phyloP scores from a whole-genome alignment of 2,888 invertebrate species.

The Electrophaes corylata region DNA sequence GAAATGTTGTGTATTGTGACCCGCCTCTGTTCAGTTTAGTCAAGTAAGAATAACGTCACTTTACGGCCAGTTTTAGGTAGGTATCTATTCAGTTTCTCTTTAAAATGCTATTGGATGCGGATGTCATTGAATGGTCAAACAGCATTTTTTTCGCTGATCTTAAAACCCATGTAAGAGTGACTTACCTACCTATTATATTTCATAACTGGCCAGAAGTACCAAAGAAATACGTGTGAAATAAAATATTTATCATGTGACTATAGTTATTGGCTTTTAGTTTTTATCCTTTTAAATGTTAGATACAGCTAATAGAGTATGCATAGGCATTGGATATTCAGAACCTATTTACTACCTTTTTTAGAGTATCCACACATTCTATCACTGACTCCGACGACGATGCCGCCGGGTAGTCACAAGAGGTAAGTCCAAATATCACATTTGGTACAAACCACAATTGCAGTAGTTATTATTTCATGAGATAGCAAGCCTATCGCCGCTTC shows the following conservation, averaged over 20 bases:
- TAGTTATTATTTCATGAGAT: too few relatives aligned
- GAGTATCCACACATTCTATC: too few relatives aligned
- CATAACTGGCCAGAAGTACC: constrained; percentile 48
- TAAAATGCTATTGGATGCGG: not conserved
- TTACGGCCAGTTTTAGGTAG: constrained; percentile 24
- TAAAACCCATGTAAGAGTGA: not conserved
- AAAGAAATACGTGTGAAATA: constrained; percentile 51
- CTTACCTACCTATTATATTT: not conserved
- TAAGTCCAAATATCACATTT: too few relatives aligned
- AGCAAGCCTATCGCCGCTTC: too few relatives aligned
- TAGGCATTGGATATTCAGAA: too few relatives aligned
- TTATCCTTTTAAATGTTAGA: too few relatives aligned
- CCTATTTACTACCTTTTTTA: too few relatives aligned
- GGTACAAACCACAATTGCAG: too few relatives aligned
- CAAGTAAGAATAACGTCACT: constrained; percentile 30
- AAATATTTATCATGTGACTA: constrained; percentile 42
- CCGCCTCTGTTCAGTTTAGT: constrained; percentile 43
- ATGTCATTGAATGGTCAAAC: not conserved
- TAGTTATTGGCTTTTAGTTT: constrained; percentile 1
- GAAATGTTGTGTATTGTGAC: constrained; percentile 41
- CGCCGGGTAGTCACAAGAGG: too few relatives aligned
- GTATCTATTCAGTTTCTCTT: constrained; percentile 25
- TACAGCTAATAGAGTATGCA: too few relatives aligned
- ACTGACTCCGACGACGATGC: too few relatives aligned
- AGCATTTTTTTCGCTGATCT: not conserved